Conservation (phyloP, 2,797 vertebrate genomes). For the Hylomyscus alleni region DNA sequence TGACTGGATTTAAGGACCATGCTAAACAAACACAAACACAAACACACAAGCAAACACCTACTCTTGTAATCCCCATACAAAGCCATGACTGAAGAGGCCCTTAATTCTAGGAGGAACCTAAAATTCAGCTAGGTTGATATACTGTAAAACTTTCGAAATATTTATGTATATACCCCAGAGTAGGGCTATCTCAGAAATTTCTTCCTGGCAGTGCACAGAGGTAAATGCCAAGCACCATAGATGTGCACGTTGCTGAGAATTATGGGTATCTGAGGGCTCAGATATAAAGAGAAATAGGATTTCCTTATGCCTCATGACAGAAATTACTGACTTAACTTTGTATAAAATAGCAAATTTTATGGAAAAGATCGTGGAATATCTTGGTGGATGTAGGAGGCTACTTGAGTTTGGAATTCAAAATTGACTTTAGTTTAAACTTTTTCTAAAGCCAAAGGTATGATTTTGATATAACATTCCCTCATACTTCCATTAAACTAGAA, state of each 20-base stretch:
- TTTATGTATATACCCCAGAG: neutral
- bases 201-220: neutral
- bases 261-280: neutral
- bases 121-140: neutral
- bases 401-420: neutral
- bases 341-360: neutral
- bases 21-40: neutral
- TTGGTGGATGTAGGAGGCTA: neutral
- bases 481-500: neutral
- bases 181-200: neutral
- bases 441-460: neutral
- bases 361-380: neutral
- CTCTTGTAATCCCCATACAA: neutral
- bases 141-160: neutral
- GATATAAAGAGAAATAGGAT: neutral
- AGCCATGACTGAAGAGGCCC: neutral
- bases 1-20: neutral
- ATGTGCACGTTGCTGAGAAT: neutral
- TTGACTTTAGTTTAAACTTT: conserved; percentile 5
- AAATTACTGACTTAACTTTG: neutral
- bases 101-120: neutral
- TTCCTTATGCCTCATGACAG: neutral
- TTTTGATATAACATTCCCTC: neutral
- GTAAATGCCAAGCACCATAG: neutral
- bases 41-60: neutral